Base-by-base conservation (phyloP, 1,140 invertebrate species). In the Monomorium pharaonis region DNA sequence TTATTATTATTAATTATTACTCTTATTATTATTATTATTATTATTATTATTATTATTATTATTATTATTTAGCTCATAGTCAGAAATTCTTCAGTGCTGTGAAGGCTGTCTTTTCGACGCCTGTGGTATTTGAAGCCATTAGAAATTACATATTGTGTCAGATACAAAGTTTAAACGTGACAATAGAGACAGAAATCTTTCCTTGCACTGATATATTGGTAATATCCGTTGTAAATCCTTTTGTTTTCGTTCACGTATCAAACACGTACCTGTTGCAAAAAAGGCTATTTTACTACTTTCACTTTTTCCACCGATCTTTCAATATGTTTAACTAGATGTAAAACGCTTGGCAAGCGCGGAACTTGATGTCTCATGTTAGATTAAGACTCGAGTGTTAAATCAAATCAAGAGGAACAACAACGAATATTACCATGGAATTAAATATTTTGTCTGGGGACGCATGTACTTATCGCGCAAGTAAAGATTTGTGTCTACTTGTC, bases 21-120 rank as follows among this genome's bases (percentile, higher is more conserved):
- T 91, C 90, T n/a, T n/a, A 63, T 91, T 92, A 70, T 72, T 81
- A 72, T 18, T 70, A 49, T 72, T 88, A 91, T 89, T 90, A 90
- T 91, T 91, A 89, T 90, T 91, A 91, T n/a, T n/a, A 63, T 91
- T 92, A 70, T 72, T 81, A 72, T 18, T 70, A 83, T 83, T 72
- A 83, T 83, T 93, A 93, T 93, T 92, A 84, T 93, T 94, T 93
- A 94, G 93, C 91, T 86, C 88, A 92, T 93, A 93, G 92, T 94
- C 92, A 94, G 91, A 93, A 93, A 94, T 91, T 94, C 91, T 92
- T 94, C 93, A 94, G 94, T 93, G 94, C 94, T 95, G 94, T 95
- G 94, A 95, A 94, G 92, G 93, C 91, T 91, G 92, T 93, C 90
- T 87, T 91, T 90, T 89, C 69, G 84, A 89, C 92, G 90, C 92